Evolutionary conservation across 2,113 vertebrate genomes (phyloP), one percentile per base, ranked within the genome.

Genomic region (Potamarius usumacintae): DNA sequence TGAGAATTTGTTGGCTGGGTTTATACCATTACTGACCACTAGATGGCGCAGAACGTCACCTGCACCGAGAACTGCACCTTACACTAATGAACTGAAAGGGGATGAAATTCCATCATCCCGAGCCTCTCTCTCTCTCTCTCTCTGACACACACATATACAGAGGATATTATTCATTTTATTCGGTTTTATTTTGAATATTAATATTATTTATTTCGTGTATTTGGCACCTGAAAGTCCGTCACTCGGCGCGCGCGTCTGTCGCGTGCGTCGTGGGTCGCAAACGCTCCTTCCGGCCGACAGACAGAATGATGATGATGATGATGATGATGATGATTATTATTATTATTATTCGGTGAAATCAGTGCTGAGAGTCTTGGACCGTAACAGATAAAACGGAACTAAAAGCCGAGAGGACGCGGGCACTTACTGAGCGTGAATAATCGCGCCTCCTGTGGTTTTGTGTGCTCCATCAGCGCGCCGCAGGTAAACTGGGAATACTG

Each of bases 21-120:
- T 50, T 15, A 53, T 12, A 69, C 50, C 15, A 34, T 27, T 18
- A 18, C 2, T 85, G 10, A 30, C 84, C 67, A 25, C 22, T 4
- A 62, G 69, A n/a, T 72, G 84, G 55, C 67, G 53, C 83, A 34
- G 2, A 7, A 58, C 18, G 12, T 74, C 27, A 48, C 52, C 71
- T n/a, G 71, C 69, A 48, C 53, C 12, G 53, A 58, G 53, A 48
- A 55, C 42, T 58, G 67, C 83, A 85, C 69, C 69, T 85, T 85
- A 22, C n/a, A 27, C 14, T 71, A 7, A 14, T n/a, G 11, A 48
- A 42, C 53, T n/a, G 83, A 71, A 7, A 25, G 25, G 25, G 82
- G 15, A 22, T 34, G 63, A 85, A 76, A 85, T 85, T 85, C 55
- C 84, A 27, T 58, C 83, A 15, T 57, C n/a, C 17, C 15, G 1